A percentile compares a stretch with the other conserved stretches of the same genome.
Evolutionary conservation across 2,113 vertebrate species (phyloP).

Genomic region (Alosa alosa): DNA sequence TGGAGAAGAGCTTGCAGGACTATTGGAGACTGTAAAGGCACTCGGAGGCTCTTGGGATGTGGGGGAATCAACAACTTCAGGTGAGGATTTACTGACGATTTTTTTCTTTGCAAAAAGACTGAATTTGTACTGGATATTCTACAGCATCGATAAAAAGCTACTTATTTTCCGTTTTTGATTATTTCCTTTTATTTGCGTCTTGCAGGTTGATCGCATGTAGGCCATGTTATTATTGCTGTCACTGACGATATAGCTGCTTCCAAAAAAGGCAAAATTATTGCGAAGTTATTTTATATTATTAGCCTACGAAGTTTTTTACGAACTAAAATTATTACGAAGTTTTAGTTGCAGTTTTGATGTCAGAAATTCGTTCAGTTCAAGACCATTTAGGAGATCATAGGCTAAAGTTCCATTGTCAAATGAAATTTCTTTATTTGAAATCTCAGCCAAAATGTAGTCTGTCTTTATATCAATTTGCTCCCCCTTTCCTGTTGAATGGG

Average conservation of each 20-base stretch:
- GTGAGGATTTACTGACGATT: not conserved
- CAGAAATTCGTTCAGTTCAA: too few species aligned
- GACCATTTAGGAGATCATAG: too few species aligned
- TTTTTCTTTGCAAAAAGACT: not conserved
- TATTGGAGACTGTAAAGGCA: slow-evolving; percentile 53
- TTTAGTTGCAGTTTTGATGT: not conserved
- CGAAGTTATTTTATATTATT: too few species aligned
- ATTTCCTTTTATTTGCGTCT: too few species aligned
- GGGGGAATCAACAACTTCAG: slow-evolving; percentile 14
- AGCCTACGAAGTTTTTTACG: not conserved
- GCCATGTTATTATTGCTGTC: not conserved
- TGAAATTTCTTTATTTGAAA: not conserved
- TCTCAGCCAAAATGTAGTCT: not conserved
- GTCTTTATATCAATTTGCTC: too few species aligned
- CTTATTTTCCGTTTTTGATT: not conserved
- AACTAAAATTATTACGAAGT: not conserved
- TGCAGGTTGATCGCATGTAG: too few species aligned
- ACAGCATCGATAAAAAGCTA: not conserved
- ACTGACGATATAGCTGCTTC: not conserved
- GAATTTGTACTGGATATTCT: not conserved
- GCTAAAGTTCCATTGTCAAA: too few species aligned
- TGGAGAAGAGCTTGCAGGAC: slow-evolving; percentile 58
- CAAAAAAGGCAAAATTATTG: not conserved
- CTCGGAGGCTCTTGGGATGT: slow-evolving; percentile 47
- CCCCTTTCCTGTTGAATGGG: too few species aligned